Evolutionary conservation across 1,140 invertebrate genomes (phyloP).

Genomic region (Homarus americanus): DNA sequence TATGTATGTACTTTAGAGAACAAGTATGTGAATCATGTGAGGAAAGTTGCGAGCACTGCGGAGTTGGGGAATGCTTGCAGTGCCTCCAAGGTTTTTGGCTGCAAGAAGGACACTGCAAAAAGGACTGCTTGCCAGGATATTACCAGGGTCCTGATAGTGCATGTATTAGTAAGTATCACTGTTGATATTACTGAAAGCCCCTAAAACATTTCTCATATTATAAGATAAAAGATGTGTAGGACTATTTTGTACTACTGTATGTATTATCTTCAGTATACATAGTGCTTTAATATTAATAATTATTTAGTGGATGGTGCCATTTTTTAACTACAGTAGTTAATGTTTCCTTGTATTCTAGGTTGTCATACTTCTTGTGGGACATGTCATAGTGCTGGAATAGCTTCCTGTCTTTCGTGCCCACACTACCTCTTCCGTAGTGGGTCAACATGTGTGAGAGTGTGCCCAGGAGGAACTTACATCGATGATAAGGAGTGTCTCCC

Average conservation of each 20-base stretch:
- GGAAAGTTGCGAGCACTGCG: constrained; percentile 45
- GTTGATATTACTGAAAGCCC: too few relatives aligned
- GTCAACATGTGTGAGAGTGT: constrained; percentile 34
- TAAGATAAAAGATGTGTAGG: too few relatives aligned
- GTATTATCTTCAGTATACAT: too few relatives aligned
- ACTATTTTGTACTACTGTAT: too few relatives aligned
- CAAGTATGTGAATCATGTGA: constrained; percentile 45
- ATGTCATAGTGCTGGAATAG: constrained; percentile 31
- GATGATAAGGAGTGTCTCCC: constrained; percentile 15
- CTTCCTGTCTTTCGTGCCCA: constrained; percentile 46
- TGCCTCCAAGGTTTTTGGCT: constrained; percentile 38
- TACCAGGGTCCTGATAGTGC: constrained; percentile 34
- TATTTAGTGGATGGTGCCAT: not conserved
- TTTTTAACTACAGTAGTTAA: not conserved
- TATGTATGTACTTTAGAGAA: constrained; percentile 22
- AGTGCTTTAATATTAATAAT: not conserved
- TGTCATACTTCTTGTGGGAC: constrained; percentile 49
- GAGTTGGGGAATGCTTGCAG: constrained; percentile 43
- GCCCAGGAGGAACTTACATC: constrained; percentile 41
- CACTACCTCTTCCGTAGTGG: constrained; percentile 48
- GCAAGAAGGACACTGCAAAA: constrained; percentile 31
- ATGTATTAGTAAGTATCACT: constrained; percentile 50
- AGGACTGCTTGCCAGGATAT: constrained; percentile 32
- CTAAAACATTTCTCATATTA: too few relatives aligned
- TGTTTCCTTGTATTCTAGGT: not conserved